A percentile compares a stretch with the other conserved stretches of the same genome.
Evolutionary conservation across 2,113 vertebrate species (phyloP).

Genomic region (Coryphaenoides rupestris): DNA sequence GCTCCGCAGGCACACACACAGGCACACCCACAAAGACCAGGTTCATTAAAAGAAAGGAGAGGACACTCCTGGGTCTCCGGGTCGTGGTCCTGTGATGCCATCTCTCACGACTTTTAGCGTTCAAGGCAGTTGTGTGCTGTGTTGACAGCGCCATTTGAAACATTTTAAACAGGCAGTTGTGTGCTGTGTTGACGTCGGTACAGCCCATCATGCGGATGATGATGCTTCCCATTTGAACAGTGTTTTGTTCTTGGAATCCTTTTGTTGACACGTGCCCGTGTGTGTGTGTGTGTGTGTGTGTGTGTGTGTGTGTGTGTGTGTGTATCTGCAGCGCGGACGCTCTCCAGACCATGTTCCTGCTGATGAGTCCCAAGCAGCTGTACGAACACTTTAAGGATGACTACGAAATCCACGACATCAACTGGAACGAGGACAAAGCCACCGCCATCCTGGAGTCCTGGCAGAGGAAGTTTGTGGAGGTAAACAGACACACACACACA

Average conservation of each 20-base stretch:
- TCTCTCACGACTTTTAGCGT: slow-evolving; percentile 14
- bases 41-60: slow-evolving; percentile 27
- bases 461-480: slow-evolving; percentile 98
- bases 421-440: slow-evolving; percentile 95
- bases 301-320: slow-evolving; percentile 1
- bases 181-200: background rate
- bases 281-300: no score
- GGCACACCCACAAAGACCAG: slow-evolving; percentile 26
- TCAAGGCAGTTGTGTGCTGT: no score
- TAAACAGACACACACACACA: slow-evolving; percentile 36
- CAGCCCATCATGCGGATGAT: no score
- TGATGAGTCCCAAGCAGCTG: slow-evolving; percentile 97
- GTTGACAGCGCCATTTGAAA: background rate
- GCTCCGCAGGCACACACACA: slow-evolving; percentile 22
- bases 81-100: no score
- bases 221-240: no score
- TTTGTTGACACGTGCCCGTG: no score
- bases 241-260: slow-evolving; percentile 4
- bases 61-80: slow-evolving; percentile 28
- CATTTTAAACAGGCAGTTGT: no score
- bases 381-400: slow-evolving; percentile 97
- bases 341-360: slow-evolving; percentile 95
- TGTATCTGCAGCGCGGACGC: slow-evolving; percentile 83
- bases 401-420: slow-evolving; percentile 97
- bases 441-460: slow-evolving; percentile 90